A percentile compares a stretch with the other conserved stretches of the same genome.
Conservation (phyloP, 2,113 vertebrate genomes). For the Ceyx cyanopectus region DNA sequence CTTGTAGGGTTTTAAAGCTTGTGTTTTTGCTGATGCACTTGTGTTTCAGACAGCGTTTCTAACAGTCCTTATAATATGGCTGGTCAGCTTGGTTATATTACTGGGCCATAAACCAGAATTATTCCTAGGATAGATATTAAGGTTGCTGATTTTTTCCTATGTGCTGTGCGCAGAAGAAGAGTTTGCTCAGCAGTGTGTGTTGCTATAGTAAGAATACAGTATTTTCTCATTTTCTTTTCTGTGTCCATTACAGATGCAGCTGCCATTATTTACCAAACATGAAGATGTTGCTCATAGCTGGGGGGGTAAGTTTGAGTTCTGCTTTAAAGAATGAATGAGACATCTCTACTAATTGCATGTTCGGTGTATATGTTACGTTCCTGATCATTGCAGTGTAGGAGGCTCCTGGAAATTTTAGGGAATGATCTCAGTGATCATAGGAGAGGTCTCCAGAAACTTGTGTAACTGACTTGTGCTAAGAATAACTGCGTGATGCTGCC, state of each 20-base stretch:
- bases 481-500: neutral
- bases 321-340: neutral
- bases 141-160: neutral
- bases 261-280: neutral
- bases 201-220: neutral
- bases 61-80: neutral
- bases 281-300: neutral
- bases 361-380: neutral
- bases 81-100: slow-evolving; percentile 8
- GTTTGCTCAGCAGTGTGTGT: neutral
- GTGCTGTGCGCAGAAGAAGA: neutral
- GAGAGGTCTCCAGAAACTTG: neutral
- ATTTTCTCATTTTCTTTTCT: neutral
- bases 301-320: neutral
- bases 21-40: slow-evolving; percentile 6
- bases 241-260: neutral
- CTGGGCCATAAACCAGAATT: neutral
- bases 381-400: neutral
- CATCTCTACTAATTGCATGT: neutral
- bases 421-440: neutral
- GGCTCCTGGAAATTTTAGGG: neutral
- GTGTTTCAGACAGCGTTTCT: neutral
- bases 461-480: neutral
- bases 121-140: neutral
- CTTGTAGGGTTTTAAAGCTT: slow-evolving; percentile 24